Conservation (phyloP, 2,797 vertebrate species). For the Lophura swinhoii region DNA sequence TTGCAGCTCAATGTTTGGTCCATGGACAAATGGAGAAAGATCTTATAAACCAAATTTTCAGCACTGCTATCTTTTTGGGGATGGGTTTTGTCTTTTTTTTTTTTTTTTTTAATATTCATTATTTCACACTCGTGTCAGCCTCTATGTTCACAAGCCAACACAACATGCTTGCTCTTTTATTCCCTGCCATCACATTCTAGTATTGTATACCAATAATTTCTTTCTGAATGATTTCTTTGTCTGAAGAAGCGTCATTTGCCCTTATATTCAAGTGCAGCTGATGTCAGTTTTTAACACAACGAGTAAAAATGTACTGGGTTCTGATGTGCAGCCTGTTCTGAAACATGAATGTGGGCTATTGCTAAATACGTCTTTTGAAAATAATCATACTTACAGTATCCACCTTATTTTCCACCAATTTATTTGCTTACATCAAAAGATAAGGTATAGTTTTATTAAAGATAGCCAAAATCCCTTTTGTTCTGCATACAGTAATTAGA, state of each 20-base stretch:
- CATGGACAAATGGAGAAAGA: neutral
- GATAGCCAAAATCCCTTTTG: neutral
- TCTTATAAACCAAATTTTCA: neutral
- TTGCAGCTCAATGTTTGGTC: neutral
- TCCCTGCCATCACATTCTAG: neutral
- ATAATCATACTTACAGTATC: too few species aligned
- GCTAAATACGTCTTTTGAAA: too few species aligned
- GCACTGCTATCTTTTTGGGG: neutral
- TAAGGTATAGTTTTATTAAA: too few species aligned
- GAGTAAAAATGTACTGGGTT: neutral
- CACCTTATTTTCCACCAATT: too few species aligned
- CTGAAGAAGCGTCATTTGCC: neutral
- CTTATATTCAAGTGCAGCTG: neutral
- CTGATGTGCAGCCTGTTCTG: too few species aligned
- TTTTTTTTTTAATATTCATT: neutral
- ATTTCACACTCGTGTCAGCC: neutral
- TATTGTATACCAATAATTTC: neutral
- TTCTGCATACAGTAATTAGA: neutral
- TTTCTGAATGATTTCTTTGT: neutral
- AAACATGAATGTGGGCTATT: neutral
- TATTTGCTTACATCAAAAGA: too few species aligned
- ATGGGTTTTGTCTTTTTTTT: neutral
- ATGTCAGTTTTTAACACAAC: neutral
- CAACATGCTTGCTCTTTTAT: neutral
- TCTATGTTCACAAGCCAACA: neutral